These are phyloP conservation scores for Trichoplusia ni DNA, from an alignment of 1,140 invertebrate species.

Conservation along the genomic window DNA sequence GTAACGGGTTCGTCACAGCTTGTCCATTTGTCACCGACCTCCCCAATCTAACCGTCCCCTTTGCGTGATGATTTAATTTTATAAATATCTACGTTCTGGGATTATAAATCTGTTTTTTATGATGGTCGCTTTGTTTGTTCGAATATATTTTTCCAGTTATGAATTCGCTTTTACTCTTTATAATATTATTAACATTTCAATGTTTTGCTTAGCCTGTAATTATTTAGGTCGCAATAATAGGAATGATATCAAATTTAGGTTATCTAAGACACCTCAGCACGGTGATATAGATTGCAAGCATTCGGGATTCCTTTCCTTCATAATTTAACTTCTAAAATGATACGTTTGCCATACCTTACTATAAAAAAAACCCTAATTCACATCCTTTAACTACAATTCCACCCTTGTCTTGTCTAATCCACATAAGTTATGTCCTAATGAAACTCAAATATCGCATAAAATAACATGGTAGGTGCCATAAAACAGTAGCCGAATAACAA, in stretches of 20 bases:
- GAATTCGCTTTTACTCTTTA: neutral
- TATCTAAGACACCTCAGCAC: too few relatives aligned
- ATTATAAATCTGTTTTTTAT: conserved; percentile 22
- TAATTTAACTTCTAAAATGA: too few relatives aligned
- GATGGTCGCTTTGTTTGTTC: conserved; percentile 2
- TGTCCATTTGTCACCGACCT: conserved; percentile 67
- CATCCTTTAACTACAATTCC: too few relatives aligned
- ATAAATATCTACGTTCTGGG: conserved; percentile 23
- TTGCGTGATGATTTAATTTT: conserved; percentile 60
- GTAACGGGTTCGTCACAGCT: conserved; percentile 62
- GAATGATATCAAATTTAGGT: too few relatives aligned
- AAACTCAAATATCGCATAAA: too few relatives aligned
- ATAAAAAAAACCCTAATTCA: too few relatives aligned
- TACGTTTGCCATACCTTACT: too few relatives aligned
- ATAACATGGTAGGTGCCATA: neutral
- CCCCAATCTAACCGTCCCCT: conserved; percentile 39
- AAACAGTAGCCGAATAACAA: conserved; percentile 5
- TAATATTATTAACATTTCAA: neutral
- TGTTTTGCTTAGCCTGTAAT: too few relatives aligned
- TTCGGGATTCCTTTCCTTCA: too few relatives aligned
- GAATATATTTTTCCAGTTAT: conserved; percentile 9
- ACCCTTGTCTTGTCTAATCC: neutral
- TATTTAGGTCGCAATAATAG: too few relatives aligned
- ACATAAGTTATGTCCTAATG: too few relatives aligned
- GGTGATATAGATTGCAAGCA: too few relatives aligned